A percentile compares a stretch with the other conserved stretches of the same genome.
Conservation (phyloP, 2,113 vertebrate species). For the Panthera leo region DNA sequence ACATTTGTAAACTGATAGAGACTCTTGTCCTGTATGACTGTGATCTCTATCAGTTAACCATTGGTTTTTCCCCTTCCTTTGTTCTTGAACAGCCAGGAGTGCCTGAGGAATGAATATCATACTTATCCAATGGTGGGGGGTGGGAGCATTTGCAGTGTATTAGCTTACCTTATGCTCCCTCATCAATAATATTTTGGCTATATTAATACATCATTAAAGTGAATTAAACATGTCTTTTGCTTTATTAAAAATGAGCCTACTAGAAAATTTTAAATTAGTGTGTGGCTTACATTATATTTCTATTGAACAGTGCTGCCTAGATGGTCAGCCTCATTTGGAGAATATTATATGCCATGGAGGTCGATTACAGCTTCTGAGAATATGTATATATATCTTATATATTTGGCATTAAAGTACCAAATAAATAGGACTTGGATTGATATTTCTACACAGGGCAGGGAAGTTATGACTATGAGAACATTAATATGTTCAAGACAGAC, state of each 20-base stretch:
- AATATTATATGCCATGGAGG: not conserved
- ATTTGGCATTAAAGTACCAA: not conserved
- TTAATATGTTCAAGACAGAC: not conserved
- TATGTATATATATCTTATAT: not conserved
- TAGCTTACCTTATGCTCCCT: too few species aligned
- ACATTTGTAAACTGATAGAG: too few species aligned
- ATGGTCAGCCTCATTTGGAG: not conserved
- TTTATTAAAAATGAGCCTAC: not conserved
- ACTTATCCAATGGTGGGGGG: too few species aligned
- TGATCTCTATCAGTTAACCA: too few species aligned
- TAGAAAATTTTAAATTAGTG: not conserved
- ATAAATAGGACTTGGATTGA: not conserved
- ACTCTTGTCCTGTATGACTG: too few species aligned
- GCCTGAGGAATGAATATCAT: too few species aligned
- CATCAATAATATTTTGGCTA: not conserved
- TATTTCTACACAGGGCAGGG: not conserved
- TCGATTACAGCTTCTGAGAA: not conserved
- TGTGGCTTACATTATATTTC: not conserved
- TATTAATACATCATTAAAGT: not conserved
- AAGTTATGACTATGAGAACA: not conserved
- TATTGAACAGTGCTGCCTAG: not conserved
- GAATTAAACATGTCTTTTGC: not conserved
- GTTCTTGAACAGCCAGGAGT: too few species aligned
- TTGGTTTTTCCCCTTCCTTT: too few species aligned
- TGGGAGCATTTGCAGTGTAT: too few species aligned